Evolutionary conservation across 1,140 invertebrate species (phyloP).

Genomic region (Hydropsyche tenuis): DNA sequence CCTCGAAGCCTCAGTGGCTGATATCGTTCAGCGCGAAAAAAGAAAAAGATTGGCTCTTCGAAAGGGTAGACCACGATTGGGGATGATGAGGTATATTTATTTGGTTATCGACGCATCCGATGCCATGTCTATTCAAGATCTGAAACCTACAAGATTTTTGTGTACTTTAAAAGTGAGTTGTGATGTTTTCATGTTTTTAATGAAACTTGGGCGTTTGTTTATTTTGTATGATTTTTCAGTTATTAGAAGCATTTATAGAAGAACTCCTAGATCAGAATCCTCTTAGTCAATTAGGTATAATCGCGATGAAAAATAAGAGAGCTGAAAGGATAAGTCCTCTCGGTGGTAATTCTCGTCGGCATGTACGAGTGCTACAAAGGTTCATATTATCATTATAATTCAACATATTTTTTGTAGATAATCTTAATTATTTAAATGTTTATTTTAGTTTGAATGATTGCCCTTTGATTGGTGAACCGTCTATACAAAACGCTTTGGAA

Average conservation of each 20-base stretch:
- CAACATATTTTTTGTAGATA: neutral
- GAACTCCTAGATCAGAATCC: constrained; percentile 99
- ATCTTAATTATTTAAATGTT: neutral
- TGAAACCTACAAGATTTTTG: constrained; percentile 92
- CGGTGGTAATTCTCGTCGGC: constrained; percentile 84
- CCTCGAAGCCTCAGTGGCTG: constrained; percentile 86
- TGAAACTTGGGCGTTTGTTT: neutral
- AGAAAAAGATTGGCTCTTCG: constrained; percentile 81
- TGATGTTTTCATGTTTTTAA: neutral
- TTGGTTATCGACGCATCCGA: constrained; percentile 92
- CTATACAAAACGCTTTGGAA: constrained; percentile 93
- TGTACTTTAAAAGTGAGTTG: constrained; percentile 82
- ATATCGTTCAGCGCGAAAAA: constrained; percentile 85
- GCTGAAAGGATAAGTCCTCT: constrained; percentile 92
- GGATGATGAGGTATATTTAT: constrained; percentile 96
- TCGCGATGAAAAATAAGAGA: constrained; percentile 90
- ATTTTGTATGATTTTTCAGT: constrained; percentile 66
- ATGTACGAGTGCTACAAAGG: constrained; percentile 72
- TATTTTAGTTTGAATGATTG: constrained; percentile 65
- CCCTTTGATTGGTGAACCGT: constrained; percentile 83
- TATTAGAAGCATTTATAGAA: constrained; percentile 92
- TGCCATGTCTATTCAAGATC: constrained; percentile 91
- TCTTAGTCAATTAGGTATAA: constrained; percentile 94
- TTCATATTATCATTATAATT: neutral
- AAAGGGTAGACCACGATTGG: constrained; percentile 79